Percentiles rank a stretch among this genome's conserved stretches.
Evolutionary conservation across 2,888 invertebrate genomes (phyloP).

Genomic region (Automeris io): DNA sequence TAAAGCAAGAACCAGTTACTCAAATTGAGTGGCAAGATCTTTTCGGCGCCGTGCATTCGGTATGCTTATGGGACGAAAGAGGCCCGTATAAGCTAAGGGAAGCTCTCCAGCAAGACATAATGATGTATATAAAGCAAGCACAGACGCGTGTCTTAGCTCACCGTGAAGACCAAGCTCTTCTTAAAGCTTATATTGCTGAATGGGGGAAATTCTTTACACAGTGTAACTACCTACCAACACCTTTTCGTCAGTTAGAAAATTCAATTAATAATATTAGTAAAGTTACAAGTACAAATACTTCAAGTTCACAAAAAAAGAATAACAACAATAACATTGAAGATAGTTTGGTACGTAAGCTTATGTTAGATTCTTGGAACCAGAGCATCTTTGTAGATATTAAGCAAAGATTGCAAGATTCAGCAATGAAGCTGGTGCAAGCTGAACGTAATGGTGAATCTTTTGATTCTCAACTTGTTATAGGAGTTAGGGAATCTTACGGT

Average conservation of each 20-base stretch:
- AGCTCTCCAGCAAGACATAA: constrained; percentile 93
- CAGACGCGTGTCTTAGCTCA: constrained; percentile 93
- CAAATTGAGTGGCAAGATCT: constrained; percentile 98
- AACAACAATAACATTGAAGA: constrained; percentile 84
- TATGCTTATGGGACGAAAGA: constrained; percentile 98
- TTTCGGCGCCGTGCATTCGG: constrained; percentile 96
- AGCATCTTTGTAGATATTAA: constrained; percentile 98
- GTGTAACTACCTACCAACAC: constrained; percentile 96
- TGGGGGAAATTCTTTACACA: constrained; percentile 99
- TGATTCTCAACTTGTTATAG: constrained; percentile 97
- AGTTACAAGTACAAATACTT: constrained; percentile 52
- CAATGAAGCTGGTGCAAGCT: constrained; percentile 97
- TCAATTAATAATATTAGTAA: constrained; percentile 80
- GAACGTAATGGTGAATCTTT: constrained; percentile 99
- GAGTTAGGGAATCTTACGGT: constrained; percentile 98
- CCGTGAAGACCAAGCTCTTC: constrained; percentile 94
- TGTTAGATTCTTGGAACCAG: constrained; percentile 99
- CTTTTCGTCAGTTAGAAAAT: constrained; percentile 94
- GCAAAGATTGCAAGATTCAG: constrained; percentile 93
- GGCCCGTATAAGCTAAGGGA: constrained; percentile 92
- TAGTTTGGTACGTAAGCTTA: constrained; percentile 94
- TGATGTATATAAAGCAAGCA: constrained; percentile 95
- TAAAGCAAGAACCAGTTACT: constrained; percentile 95
- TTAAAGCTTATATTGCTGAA: constrained; percentile 97
- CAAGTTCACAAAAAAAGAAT: constrained; percentile 67